Evolutionary conservation across 2,888 invertebrate species (phyloP).

Genomic region (Ophioninae sp.): DNA sequence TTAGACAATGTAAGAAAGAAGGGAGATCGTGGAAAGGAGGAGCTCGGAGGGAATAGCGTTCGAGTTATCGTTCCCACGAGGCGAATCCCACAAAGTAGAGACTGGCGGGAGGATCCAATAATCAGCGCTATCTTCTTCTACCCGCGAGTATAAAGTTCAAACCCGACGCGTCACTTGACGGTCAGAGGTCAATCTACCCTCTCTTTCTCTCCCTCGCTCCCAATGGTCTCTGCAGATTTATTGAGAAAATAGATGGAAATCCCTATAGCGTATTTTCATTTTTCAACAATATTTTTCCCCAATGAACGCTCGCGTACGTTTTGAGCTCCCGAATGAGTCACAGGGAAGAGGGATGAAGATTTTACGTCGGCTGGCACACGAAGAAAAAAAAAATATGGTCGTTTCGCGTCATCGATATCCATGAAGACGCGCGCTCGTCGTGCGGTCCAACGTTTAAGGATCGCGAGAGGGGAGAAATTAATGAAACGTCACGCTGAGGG

Average conservation of each 20-base stretch:
- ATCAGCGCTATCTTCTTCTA: conserved; percentile 23
- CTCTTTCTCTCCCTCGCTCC: conserved; percentile 1
- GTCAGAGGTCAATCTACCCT: conserved; percentile 52
- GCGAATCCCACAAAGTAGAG: conserved; percentile 10
- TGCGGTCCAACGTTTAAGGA: neutral
- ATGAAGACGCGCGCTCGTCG: conserved; percentile 9
- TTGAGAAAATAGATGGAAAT: neutral
- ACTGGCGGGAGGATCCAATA: conserved; percentile 14
- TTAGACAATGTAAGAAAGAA: conserved; percentile 18
- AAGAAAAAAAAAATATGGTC: neutral
- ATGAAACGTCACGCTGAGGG: neutral
- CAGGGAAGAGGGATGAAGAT: neutral
- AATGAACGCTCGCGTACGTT: neutral
- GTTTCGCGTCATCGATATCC: conserved; percentile 2
- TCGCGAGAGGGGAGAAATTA: neutral
- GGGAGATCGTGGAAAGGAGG: neutral
- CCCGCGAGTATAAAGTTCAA: conserved; percentile 68
- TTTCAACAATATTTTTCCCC: neutral
- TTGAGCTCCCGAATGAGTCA: neutral
- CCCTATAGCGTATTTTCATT: neutral
- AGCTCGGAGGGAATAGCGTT: neutral
- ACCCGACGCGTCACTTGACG: conserved; percentile 39
- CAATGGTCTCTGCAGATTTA: neutral
- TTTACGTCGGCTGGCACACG: neutral
- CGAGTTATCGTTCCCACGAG: conserved; percentile 8